Percentiles rank a stretch among this genome's conserved stretches.
These are phyloP conservation scores for Porites evermanni DNA, from an alignment of 92 coral and sea anemone genomes.

Conservation along the genomic window DNA sequence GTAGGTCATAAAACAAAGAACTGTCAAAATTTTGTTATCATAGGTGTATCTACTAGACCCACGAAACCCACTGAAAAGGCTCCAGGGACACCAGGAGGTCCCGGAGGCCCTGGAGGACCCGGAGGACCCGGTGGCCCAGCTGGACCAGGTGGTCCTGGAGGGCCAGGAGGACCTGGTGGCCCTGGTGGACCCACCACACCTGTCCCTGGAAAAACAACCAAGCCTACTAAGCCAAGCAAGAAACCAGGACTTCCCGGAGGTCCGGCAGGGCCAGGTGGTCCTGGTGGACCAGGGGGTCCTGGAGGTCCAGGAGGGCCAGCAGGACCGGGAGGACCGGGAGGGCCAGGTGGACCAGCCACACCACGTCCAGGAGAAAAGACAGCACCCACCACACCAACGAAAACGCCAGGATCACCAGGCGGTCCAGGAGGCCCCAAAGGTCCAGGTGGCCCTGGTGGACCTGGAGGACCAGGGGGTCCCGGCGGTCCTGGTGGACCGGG, in stretches of 20 bases:
- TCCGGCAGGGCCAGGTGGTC: conserved; percentile 81
- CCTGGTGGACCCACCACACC: conserved; percentile 74
- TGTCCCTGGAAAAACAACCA: conserved; percentile 64
- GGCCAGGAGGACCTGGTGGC: conserved; percentile 86
- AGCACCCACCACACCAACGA: conserved; percentile 57
- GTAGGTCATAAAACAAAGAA: background rate
- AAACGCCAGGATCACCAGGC: conserved; percentile 74
- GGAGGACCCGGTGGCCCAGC: conserved; percentile 78
- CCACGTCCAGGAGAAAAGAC: conserved; percentile 69
- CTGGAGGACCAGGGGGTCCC: conserved; percentile 84
- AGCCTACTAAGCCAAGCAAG: conserved; percentile 67
- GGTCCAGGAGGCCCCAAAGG: conserved; percentile 90
- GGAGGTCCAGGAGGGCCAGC: background rate
- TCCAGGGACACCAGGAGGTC: conserved; percentile 79
- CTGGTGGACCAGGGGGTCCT: conserved; percentile 77
- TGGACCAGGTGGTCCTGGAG: conserved; percentile 71
- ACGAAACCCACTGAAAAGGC: conserved; percentile 65
- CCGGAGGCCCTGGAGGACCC: conserved; percentile 80
- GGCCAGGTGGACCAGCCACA: conserved; percentile 82
- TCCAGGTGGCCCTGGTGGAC: conserved; percentile 89
- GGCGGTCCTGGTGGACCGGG: conserved; percentile 84
- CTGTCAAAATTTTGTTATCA: background rate
- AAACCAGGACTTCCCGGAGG: conserved; percentile 82
- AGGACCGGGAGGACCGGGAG: conserved; percentile 43
- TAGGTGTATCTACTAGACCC: conserved; percentile 66